A percentile compares a stretch with the other conserved stretches of the same genome.
Evolutionary conservation across 2,797 vertebrate genomes (phyloP).

Genomic region (Silurus aristotelis): DNA sequence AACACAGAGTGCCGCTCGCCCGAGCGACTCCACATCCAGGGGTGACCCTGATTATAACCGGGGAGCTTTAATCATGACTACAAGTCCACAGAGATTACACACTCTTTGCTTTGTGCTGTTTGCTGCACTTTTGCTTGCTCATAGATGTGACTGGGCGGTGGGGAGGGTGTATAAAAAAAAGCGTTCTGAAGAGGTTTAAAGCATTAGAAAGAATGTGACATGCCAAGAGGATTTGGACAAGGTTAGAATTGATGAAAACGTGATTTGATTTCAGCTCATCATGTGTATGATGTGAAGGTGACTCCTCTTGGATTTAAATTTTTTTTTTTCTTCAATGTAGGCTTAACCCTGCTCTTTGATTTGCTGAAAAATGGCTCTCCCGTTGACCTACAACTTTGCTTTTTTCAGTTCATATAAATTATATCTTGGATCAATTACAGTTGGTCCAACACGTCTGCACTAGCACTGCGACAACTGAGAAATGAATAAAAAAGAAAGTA

Average conservation of each 20-base stretch:
- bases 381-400: background rate
- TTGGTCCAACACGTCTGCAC: background rate
- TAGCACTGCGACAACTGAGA: background rate
- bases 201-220: slow-evolving; percentile 5
- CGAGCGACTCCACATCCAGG: slow-evolving; percentile 34
- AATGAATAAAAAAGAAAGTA: background rate
- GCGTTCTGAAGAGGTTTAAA: slow-evolving; percentile 11
- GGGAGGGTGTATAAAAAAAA: background rate
- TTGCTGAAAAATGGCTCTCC: background rate
- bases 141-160: background rate
- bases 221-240: background rate
- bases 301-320: background rate
- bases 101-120: slow-evolving; percentile 51
- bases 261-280: slow-evolving; percentile 9
- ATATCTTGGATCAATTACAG: background rate
- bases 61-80: slow-evolving; percentile 50
- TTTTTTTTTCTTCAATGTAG: background rate
- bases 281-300: background rate
- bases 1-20: slow-evolving; percentile 34
- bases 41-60: slow-evolving; percentile 49
- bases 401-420: background rate
- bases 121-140: slow-evolving; percentile 43
- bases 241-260: slow-evolving; percentile 8
- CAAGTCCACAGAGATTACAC: slow-evolving; percentile 50
- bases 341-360: background rate